Conservation (phyloP, 2,888 invertebrate species). For the Keiferia lycopersicella region DNA sequence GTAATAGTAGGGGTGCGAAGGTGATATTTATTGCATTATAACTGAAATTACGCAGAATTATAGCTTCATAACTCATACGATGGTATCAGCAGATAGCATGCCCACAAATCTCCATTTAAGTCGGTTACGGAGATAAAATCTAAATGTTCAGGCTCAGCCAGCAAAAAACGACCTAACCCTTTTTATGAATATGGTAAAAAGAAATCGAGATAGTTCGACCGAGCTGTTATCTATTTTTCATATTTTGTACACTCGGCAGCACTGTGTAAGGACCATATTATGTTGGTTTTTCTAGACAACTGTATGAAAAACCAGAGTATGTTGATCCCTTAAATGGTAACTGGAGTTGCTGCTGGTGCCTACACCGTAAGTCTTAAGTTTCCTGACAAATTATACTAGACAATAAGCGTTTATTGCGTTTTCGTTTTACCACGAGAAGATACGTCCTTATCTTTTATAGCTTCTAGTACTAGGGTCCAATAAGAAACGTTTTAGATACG, state of each 20-base stretch:
- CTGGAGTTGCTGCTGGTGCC: too few species aligned
- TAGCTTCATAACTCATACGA: conserved; percentile 44
- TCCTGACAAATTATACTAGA: conserved; percentile 20
- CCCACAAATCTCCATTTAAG: conserved; percentile 53
- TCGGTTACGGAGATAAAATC: conserved; percentile 46
- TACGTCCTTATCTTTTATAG: conserved; percentile 42
- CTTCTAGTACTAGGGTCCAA: conserved; percentile 28
- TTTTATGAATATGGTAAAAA: conserved; percentile 38
- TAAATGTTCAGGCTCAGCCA: conserved; percentile 37
- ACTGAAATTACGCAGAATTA: conserved; percentile 39
- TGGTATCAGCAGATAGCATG: conserved; percentile 44
- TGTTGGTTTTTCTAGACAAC: too few species aligned
- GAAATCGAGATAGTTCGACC: conserved; percentile 28
- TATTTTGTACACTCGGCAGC: conserved; percentile 8
- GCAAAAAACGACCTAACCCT: conserved; percentile 38
- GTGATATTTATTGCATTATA: conserved; percentile 31
- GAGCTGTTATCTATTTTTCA: conserved; percentile 22
- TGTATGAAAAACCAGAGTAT: too few species aligned
- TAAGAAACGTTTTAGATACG: conserved; percentile 26
- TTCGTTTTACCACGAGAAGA: conserved; percentile 38
- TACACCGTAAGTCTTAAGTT: conserved; percentile 8
- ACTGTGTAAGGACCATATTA: too few species aligned
- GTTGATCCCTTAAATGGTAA: too few species aligned
- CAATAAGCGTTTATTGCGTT: conserved; percentile 26
- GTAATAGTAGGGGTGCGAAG: conserved; percentile 18